phyloP scores from a whole-genome alignment of 2,797 vertebrate genomes.

The Sebastes elongatus region DNA sequence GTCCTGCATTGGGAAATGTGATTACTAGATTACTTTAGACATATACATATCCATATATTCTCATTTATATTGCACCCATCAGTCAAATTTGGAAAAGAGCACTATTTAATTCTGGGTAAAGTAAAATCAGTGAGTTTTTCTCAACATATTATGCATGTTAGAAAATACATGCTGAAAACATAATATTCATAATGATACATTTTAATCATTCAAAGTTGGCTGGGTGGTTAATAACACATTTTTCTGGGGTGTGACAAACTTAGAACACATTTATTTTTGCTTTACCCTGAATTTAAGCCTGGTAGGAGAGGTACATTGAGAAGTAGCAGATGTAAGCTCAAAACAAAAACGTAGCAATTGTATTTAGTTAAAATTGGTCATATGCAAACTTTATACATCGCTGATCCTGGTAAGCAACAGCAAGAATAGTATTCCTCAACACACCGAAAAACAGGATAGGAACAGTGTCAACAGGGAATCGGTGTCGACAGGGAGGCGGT shows the following conservation, averaged over 20 bases:
- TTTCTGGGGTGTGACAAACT: no score
- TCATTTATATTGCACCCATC: not conserved
- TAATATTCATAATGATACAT: no score
- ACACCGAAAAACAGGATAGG: not conserved
- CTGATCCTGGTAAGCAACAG: not conserved
- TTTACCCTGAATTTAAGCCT: not conserved
- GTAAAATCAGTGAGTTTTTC: no score
- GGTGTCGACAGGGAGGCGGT: conserved; percentile 15
- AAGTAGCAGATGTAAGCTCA: not conserved
- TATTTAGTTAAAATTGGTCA: not conserved
- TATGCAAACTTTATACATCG: not conserved
- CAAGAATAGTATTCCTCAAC: not conserved
- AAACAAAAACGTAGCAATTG: not conserved
- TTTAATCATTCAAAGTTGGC: no score
- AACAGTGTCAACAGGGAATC: conserved; percentile 14
- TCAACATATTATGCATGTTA: no score
- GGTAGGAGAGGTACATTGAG: not conserved
- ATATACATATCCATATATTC: not conserved
- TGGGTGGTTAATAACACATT: no score
- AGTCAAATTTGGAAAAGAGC: not conserved
- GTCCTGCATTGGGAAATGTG: not conserved
- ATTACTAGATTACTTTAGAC: not conserved
- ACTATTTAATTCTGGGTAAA: not conserved
- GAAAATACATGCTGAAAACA: no score
- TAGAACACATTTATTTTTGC: no score